These are phyloP conservation scores for Corythornis cristatus DNA, from an alignment of 2,113 vertebrate genomes.

Conservation along the genomic window DNA sequence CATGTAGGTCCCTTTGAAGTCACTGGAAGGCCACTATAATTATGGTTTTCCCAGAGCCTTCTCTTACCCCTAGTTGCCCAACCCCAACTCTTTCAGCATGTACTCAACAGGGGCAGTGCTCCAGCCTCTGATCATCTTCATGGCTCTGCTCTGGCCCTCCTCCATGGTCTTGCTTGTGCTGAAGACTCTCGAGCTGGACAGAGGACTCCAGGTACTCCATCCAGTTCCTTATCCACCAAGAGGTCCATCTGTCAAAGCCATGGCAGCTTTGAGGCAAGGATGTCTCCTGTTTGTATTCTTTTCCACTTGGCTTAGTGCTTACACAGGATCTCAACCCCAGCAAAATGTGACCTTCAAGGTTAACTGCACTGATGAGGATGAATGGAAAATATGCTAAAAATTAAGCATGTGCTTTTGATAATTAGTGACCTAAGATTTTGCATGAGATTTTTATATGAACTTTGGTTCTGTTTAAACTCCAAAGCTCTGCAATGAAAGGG, in stretches of 20 bases:
- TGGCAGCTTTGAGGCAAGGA: background rate
- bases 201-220: background rate
- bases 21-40: background rate
- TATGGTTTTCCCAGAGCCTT: background rate
- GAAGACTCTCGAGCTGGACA: background rate
- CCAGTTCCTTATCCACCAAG: background rate
- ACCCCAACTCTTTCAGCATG: background rate
- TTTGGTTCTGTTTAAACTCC: background rate
- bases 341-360: background rate
- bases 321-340: background rate
- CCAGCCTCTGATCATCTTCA: background rate
- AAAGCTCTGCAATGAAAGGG: background rate
- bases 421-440: background rate
- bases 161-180: background rate
- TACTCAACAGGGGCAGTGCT: background rate
- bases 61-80: background rate
- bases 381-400: background rate
- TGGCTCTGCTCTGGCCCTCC: background rate
- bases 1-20: background rate
- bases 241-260: background rate
- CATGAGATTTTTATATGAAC: background rate
- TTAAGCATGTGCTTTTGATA: background rate
- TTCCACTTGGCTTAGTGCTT: background rate
- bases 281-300: background rate
- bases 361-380: background rate